phyloP scores from a whole-genome alignment of 1,140 invertebrate species.

The Coenobita brevimanus region DNA sequence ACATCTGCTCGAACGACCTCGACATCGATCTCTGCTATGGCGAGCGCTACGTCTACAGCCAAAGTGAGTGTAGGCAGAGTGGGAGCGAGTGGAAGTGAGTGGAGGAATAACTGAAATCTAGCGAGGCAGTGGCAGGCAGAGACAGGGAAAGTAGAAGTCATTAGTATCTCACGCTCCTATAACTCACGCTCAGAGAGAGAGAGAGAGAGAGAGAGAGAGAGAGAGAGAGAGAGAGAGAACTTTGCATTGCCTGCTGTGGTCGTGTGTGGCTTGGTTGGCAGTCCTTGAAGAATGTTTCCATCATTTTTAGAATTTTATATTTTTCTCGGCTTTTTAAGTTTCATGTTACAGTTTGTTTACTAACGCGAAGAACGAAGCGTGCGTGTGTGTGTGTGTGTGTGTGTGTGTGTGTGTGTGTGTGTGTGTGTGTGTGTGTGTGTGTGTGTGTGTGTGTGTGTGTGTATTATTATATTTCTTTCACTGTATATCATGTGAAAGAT shows the following conservation, averaged over 20 bases:
- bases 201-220: no score
- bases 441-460: not conserved
- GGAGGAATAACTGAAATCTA: no score
- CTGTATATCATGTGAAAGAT: no score
- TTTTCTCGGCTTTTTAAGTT: not conserved
- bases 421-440: conserved; percentile 11
- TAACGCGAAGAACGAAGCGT: no score
- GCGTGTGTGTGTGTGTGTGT: not conserved
- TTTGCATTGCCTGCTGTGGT: no score
- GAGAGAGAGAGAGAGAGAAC: no score
- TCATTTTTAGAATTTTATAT: not conserved
- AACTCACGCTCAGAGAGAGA: no score
- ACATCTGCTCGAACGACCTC: conserved; percentile 35
- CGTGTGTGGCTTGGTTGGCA: not conserved
- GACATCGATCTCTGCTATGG: conserved; percentile 9
- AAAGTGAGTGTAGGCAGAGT: no score
- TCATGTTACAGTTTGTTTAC: not conserved
- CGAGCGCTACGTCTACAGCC: conserved; percentile 44
- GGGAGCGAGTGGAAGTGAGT: no score
- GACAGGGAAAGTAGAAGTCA: no score
- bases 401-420: not conserved
- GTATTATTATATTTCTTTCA: not conserved
- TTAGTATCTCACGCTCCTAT: no score
- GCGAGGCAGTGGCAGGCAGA: no score
- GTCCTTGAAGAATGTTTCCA: not conserved